Conservation (phyloP, 2,888 invertebrate species). For the Hypena proboscidalis region DNA sequence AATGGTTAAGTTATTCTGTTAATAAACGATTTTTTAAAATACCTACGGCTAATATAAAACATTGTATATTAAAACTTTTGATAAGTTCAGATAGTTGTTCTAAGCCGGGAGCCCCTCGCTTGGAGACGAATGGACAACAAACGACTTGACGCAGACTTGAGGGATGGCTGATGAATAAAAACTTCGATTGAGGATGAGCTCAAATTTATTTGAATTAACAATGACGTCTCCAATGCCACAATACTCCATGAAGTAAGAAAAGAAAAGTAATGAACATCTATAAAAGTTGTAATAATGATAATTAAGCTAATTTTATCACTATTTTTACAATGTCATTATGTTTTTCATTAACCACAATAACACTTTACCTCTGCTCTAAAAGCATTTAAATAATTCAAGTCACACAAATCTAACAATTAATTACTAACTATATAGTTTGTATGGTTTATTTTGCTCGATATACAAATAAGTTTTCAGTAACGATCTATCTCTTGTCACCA, state of each 20-base stretch:
- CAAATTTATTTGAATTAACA: conserved; percentile 85
- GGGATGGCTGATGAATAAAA: conserved; percentile 73
- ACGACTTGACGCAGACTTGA: conserved; percentile 29
- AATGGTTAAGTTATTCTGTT: conserved; percentile 37
- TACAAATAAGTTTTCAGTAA: conserved; percentile 79
- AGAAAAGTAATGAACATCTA: conserved; percentile 84
- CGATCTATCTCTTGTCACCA: conserved; percentile 64
- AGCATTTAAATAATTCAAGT: conserved; percentile 84
- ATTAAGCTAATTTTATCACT: conserved; percentile 85
- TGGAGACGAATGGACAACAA: conserved; percentile 45
- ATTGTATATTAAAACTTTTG: conserved; percentile 20
- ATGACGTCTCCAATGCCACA: conserved; percentile 85
- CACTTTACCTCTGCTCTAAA: conserved; percentile 83
- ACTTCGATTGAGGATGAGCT: conserved; percentile 82
- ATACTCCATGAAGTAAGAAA: conserved; percentile 84
- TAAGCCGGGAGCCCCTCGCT: conserved; percentile 21
- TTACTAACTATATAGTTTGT: conserved; percentile 83
- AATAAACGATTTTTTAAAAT: conserved; percentile 30
- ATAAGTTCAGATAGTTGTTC: conserved; percentile 19
- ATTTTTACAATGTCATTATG: conserved; percentile 86
- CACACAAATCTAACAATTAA: conserved; percentile 86
- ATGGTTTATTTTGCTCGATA: conserved; percentile 83
- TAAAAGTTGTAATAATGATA: conserved; percentile 85
- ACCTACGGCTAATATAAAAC: conserved; percentile 41
- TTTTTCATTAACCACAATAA: conserved; percentile 84